Evolutionary conservation across 2,888 invertebrate genomes (phyloP).

Genomic region (Trachelus troglodyta): DNA sequence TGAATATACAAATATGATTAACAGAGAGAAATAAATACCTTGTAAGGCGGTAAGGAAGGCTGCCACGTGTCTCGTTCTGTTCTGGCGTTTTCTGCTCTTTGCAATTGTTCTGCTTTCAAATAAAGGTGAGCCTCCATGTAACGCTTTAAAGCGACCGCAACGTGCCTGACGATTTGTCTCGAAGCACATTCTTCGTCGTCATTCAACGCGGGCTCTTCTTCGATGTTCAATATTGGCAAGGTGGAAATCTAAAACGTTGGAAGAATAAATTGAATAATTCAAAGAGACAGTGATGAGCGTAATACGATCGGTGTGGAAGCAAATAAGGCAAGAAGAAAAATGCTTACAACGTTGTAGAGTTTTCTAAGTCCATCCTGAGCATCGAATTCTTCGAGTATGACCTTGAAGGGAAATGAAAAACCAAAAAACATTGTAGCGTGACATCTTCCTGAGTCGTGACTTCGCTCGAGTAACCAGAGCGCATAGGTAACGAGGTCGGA

Average conservation of each 20-base stretch:
- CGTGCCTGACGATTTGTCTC: constrained; percentile 90
- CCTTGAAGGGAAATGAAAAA: constrained; percentile 91
- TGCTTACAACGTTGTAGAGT: constrained; percentile 88
- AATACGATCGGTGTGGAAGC: constrained; percentile 50
- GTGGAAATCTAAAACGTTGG: constrained; percentile 77
- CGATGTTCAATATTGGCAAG: constrained; percentile 83
- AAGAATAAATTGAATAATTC: constrained; percentile 6
- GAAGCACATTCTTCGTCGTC: constrained; percentile 94
- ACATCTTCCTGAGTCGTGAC: constrained; percentile 97
- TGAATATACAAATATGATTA: not conserved
- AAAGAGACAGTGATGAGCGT: not conserved
- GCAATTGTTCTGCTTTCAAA: constrained; percentile 79
- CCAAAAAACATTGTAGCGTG: constrained; percentile 99
- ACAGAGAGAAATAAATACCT: constrained; percentile 50
- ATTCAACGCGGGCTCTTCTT: constrained; percentile 71
- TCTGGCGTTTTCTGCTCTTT: constrained; percentile 70
- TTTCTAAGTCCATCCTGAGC: constrained; percentile 92
- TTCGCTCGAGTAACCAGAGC: constrained; percentile 94
- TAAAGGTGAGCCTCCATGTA: constrained; percentile 93
- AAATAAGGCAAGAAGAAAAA: constrained; percentile 5
- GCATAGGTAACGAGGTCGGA: constrained; percentile 88
- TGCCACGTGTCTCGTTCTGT: constrained; percentile 59
- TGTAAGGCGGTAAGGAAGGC: constrained; percentile 65
- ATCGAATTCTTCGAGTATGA: constrained; percentile 95
- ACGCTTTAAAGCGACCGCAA: constrained; percentile 87